phyloP scores from a whole-genome alignment of 2,797 vertebrate species.

The Ceyx erithaca region DNA sequence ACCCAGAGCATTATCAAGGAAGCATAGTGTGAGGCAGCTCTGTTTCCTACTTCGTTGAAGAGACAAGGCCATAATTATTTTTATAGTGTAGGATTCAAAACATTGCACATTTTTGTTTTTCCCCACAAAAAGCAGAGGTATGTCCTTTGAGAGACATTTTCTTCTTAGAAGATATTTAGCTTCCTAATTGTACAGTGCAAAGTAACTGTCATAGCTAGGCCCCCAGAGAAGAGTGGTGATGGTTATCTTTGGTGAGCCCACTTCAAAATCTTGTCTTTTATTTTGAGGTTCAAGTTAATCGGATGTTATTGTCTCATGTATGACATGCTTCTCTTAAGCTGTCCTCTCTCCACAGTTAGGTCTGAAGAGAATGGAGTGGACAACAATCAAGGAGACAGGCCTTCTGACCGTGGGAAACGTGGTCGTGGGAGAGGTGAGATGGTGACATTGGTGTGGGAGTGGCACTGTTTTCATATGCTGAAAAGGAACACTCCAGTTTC shows the following conservation, averaged over 20 bases:
- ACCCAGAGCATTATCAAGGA: neutral
- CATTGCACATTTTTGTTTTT: too few relatives aligned
- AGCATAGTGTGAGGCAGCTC: neutral
- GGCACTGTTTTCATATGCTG: neutral
- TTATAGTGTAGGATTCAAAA: neutral
- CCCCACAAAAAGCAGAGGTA: neutral
- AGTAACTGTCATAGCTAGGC: neutral
- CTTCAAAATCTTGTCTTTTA: neutral
- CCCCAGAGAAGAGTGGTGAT: neutral
- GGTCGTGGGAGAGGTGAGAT: slow-evolving; percentile 87
- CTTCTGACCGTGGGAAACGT: slow-evolving; percentile 85
- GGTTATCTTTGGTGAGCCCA: neutral
- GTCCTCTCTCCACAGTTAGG: slow-evolving; percentile 76
- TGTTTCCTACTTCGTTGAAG: neutral
- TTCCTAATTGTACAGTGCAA: neutral
- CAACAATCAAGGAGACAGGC: slow-evolving; percentile 84
- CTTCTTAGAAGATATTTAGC: neutral
- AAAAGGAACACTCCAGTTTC: neutral
- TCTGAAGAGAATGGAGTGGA: slow-evolving; percentile 94
- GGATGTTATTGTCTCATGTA: neutral
- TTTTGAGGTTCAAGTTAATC: neutral
- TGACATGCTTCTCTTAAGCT: slow-evolving; percentile 9
- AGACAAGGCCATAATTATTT: neutral
- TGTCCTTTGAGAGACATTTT: neutral
- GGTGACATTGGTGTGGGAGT: neutral